Base-by-base conservation (phyloP, 2,797 vertebrate genomes). In the Bryconaethiops microstoma region DNA sequence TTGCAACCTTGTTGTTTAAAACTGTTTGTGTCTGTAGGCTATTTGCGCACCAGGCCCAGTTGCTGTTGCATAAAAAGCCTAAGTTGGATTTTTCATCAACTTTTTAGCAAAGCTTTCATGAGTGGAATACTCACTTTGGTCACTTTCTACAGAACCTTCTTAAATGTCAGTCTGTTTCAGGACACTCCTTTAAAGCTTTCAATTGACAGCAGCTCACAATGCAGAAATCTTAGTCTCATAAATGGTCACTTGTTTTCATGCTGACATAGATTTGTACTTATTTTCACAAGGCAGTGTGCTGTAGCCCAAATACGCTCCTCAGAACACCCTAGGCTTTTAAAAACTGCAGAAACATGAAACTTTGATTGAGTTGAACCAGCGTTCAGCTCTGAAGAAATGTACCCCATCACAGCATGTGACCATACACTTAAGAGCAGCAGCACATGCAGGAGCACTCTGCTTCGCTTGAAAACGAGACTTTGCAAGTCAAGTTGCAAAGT, bases 401-500 rank as follows among this genome's bases (percentile, higher is more conserved):
- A 19, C 16, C 35, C 25, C n/a, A 62, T 77, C 62, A 81, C 40
- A 54, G 64, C 62, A 54, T 68, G 13, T 60, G 25, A 62, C 67
- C 64, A n/a, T 80, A 71, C 57, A 45, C 59, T 45, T 71, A 62
- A 7, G 29, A 75, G 60, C 55, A 23, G 45, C 62, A 48, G 54
- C 2, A 7, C 57, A 69, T 69, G 55, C 71, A 48, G 42, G 9
- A 50, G 4, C 9, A 72, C 65, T 69, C 35, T 48, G 70, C 45
- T 7, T 12, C 14, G 29, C 62, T 17, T 64, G 14, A 64, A 57
- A 62, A 48, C 17, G n/a, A 17, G 29, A 19, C 14, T 79, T 71
- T 60, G 64, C 45, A 1, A 7, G 9, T 54, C 10, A 10, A 10
- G 29, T n/a, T 55, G 54, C 29, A 54, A 40, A 64, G 77, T 9